These are phyloP conservation scores for Acronicta alni DNA, from an alignment of 2,888 invertebrate species.

Conservation along the genomic window DNA sequence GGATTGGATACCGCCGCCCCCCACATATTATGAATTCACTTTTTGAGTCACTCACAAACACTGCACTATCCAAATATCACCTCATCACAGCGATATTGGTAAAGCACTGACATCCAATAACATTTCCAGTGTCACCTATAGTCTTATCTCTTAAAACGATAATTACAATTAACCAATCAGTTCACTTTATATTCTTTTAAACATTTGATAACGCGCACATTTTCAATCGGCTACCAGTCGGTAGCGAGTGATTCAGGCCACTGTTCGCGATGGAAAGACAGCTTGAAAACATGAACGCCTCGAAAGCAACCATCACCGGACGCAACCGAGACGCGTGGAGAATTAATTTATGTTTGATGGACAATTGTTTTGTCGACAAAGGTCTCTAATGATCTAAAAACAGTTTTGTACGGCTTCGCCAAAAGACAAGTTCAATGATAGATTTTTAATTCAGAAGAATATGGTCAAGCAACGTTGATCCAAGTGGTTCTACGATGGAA, in stretches of 20 bases:
- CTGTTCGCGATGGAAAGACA: slow-evolving; percentile 84
- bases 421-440: slow-evolving; percentile 61
- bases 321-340: slow-evolving; percentile 83
- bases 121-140: slow-evolving; percentile 71
- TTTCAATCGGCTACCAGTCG: slow-evolving; percentile 71
- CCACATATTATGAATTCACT: slow-evolving; percentile 80
- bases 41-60: slow-evolving; percentile 69
- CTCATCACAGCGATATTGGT: slow-evolving; percentile 75
- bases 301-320: slow-evolving; percentile 87
- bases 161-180: slow-evolving; percentile 78
- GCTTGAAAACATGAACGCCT: slow-evolving; percentile 80
- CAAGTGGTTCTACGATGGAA: slow-evolving; percentile 7
- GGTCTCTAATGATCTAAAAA: slow-evolving; percentile 72
- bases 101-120: slow-evolving; percentile 75
- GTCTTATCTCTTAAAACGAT: slow-evolving; percentile 75
- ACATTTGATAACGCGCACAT: slow-evolving; percentile 75
- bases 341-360: slow-evolving; percentile 85
- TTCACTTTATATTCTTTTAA: slow-evolving; percentile 70
- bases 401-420: slow-evolving; percentile 62
- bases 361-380: slow-evolving; percentile 83
- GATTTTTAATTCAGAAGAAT: slow-evolving; percentile 37
- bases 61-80: slow-evolving; percentile 75
- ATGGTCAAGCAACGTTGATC: slow-evolving; percentile 40
- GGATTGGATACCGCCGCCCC: slow-evolving; percentile 85
- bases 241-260: slow-evolving; percentile 80